Base-by-base conservation (phyloP, 2,113 vertebrate species). In the Plecotus auritus region DNA sequence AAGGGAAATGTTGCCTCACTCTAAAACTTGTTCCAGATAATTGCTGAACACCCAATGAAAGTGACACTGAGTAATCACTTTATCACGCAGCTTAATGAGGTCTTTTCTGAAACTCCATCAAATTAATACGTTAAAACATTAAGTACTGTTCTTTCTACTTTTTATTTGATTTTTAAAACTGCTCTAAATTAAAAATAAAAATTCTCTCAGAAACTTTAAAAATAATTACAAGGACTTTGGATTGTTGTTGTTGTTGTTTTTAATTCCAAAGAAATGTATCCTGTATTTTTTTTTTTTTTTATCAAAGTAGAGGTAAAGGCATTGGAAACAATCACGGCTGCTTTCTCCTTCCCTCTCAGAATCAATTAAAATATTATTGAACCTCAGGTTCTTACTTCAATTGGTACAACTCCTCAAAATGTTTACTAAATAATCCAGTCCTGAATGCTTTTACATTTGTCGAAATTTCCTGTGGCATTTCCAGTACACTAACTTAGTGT, bases 31-130 rank as follows among this genome's bases (percentile, higher is more conserved):
- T 93, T 96, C 84, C 94, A 97, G 91, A 93, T 95, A 96, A 97
- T 92, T 97, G 92, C 94, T 96, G 92, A 97, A 98, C 98, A 95
- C 40, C 47, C 90, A 95, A 45, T 10, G 78, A 84, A 97, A 98
- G 95, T 66, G 67, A 95, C 93, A 97, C 61, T 74, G 93, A 97
- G 97, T 95, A 95, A 98, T 97, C 82, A 96, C 94, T 96, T 97
- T 96, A 95, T 93, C 95, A 91, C 1, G 72, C 76, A 64, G 49
- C 90, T 97, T 97, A 98, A 98, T 95, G 92, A 98, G 73, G 81
- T 95, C 82, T 92, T 97, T 82, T 96, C 78, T 95, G 84, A 90
- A 97, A 95, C 32, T 28, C 7, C 0, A 97, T 70, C 83, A 97
- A 96, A 67, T 95, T 96, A 86, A 94, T 69, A 90, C 47, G 82